Conservation (phyloP, 2,113 vertebrate genomes). For the Ammospiza nelsoni region DNA sequence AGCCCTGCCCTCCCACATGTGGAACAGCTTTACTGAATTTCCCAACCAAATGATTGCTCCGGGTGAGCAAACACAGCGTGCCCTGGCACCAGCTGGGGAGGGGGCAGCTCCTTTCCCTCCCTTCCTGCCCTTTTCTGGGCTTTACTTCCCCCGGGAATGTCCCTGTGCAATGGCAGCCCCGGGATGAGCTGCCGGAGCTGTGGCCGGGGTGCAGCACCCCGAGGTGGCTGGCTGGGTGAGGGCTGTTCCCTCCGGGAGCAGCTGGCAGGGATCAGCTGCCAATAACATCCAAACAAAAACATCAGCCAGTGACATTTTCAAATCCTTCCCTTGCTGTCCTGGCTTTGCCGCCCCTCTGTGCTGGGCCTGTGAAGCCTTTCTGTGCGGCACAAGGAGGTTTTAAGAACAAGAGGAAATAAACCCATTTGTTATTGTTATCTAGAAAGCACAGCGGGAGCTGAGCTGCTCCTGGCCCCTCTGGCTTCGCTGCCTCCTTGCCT, state of each 20-base stretch:
- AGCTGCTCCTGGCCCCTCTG: not conserved
- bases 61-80: not conserved
- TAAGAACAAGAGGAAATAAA: not conserved
- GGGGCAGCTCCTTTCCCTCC: not conserved
- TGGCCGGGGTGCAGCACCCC: not conserved
- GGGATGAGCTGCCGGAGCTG: not conserved
- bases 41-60: rapidly evolving
- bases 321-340: not conserved
- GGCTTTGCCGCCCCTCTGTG: not conserved
- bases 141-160: rapidly evolving
- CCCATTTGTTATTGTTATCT: rapidly evolving
- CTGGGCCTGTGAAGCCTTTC: not conserved
- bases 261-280: not conserved
- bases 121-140: not conserved
- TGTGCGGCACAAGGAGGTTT: not conserved
- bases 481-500: rapidly evolving
- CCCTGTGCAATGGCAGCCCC: rapidly evolving
- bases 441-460: not conserved
- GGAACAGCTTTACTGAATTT: not conserved
- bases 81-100: not conserved
- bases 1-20: not conserved
- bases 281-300: not conserved
- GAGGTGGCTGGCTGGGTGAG: rapidly evolving
- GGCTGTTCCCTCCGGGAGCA: not conserved
- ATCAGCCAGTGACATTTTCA: not conserved